Evolutionary conservation across 1,140 invertebrate species (phyloP), one percentile per base, ranked within the genome.

Genomic region (Colletes latitarsis): DNA sequence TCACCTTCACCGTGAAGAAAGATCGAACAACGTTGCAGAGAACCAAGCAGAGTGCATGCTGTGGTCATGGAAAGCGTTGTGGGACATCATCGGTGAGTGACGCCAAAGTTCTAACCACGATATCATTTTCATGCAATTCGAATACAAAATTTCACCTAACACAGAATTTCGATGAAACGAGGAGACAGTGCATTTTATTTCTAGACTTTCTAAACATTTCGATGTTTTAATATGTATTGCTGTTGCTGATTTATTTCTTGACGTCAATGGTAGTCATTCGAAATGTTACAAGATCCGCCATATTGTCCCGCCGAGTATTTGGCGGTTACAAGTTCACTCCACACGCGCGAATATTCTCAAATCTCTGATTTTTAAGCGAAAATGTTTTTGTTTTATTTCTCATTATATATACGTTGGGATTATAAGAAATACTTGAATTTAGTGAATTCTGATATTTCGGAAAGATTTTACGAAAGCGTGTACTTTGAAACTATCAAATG

Each of bases 51-150:
- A 19, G 60, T 78, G 39, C 19, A 78, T 63, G 68, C 52, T 63
- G 49, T 64, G 77, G 60, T 14, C 39, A 78, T 78, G 77, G 69
- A 53, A 72, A 62, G n/a, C 52, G 1, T 55, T 30, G 1, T 55
- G 19, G 39, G 55, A 55, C 39, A 30, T 21, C 49, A 43, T 73
- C 39, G 39, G 77, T 78, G 15, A 78, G 77, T 63, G 58, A 78
- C 58, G 39, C 58, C 21, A n/a, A 41, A 8, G 19, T 10, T 58
- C 6, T 39, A 1, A 43, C 12, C 15, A 60, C 4, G 1, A 10
- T 19, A 10, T 41, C 4, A 43, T n/a, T 70, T 52, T n/a, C 12
- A 62, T 52, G n/a, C 12, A 52, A 53, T 30, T 62, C 5, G 5
- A 63, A 62, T 41, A 1, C 8, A 3, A 1, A 1, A 9, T 4